A percentile compares a stretch with the other conserved stretches of the same genome.
Evolutionary conservation across 2,113 vertebrate genomes (phyloP).

Genomic region (Struthidea cinerea): DNA sequence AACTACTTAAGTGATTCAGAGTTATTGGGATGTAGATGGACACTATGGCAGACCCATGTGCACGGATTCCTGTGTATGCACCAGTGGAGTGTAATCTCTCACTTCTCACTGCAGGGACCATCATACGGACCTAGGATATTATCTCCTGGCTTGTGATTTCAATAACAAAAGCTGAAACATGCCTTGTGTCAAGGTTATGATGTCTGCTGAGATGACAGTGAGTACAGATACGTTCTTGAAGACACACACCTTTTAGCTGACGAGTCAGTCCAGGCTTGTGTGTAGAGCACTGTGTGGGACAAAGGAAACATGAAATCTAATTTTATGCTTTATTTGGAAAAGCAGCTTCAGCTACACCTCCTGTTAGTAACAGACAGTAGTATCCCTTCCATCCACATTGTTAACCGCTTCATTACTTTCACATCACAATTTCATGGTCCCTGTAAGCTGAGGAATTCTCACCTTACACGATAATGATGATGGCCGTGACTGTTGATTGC

Average conservation of each 20-base stretch:
- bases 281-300: not conserved
- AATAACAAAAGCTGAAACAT: not conserved
- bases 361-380: not conserved
- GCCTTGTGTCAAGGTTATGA: not conserved
- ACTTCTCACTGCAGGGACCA: not conserved
- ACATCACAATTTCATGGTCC: not conserved
- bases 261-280: not conserved
- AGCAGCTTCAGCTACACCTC: not conserved
- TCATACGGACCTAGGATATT: not conserved
- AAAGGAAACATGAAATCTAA: not conserved
- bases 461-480: not conserved
- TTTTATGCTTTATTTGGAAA: not conserved
- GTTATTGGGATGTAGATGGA: not conserved
- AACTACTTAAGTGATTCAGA: not conserved
- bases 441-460: not conserved
- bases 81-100: not conserved
- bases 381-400: not conserved
- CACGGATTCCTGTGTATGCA: not conserved
- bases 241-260: rapidly evolving
- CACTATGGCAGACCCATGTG: not conserved
- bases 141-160: not conserved
- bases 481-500: not conserved
- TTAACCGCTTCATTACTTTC: not conserved
- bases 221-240: not conserved
- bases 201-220: not conserved